Base-by-base conservation (phyloP, 2,797 vertebrate genomes). In the Pampus argenteus region DNA sequence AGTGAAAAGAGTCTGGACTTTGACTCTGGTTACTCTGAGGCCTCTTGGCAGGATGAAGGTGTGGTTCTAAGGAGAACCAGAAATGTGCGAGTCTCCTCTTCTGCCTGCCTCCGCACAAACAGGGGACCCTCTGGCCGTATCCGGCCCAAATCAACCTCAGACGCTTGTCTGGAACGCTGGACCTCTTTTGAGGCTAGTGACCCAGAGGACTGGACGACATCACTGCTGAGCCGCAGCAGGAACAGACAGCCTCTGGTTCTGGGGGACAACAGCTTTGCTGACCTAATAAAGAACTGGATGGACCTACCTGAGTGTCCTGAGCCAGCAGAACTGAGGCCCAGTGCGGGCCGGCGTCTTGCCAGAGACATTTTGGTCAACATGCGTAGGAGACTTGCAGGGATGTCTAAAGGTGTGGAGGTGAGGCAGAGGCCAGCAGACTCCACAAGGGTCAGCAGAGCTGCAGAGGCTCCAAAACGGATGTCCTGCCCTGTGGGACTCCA, bases 281-380 rank as follows among this genome's bases (percentile, higher is more conserved):
- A 99, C 84, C 91, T 99, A 36, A 97, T 99, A 64, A 96, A 98
- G 90, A 98, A 99, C 86, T 99, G 98, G 98, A 99, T 99, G 98
- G 98, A 99, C 89, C 92, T 99, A 59, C 97, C 98, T 0, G 97
- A 99, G 61, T 94, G 91, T 5, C 89, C 96, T 0, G 97, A 99
- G 44, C 89, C 93, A 6, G 81, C 87, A 0, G 80, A 89, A 48
- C 82, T 93, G 11, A 93, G 89, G 76, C 88, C 92, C 0, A 91
- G 83, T 0, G 74, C 83, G 15, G 93, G 95, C 4, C 95, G 96
- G 5, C 93, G 95, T 63, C 89, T 97, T 23, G 95, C 95, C 64
- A 98, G 96, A 74, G 97, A 97, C 81, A 97, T 99, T 88, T 84
- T 99, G 78, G 94, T 96, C 49, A 97, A 96, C 79, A 93, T 99